These are phyloP conservation scores for Yponomeuta evonymella DNA, from an alignment of 2,888 invertebrate genomes.

Conservation along the genomic window DNA sequence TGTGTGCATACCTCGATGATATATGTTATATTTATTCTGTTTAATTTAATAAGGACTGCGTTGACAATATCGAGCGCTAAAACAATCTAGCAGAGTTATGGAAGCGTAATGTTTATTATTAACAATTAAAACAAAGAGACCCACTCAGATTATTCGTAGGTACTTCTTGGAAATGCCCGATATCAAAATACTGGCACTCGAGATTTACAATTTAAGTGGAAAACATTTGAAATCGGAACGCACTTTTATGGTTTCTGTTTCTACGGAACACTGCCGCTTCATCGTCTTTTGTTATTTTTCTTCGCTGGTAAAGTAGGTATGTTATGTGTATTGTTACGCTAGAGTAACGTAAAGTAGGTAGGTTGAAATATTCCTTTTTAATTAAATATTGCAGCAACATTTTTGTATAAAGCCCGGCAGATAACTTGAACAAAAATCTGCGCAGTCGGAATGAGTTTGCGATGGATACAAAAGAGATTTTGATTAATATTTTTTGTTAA, in stretches of 20 bases:
- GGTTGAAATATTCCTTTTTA: too few relatives aligned
- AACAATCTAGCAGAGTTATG: neutral
- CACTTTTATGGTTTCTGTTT: conserved; percentile 8
- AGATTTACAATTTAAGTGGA: conserved; percentile 14
- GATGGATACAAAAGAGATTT: too few relatives aligned
- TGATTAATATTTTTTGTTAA: too few relatives aligned
- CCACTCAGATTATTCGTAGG: neutral
- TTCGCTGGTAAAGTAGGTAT: neutral
- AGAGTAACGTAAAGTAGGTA: neutral
- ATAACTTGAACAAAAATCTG: too few relatives aligned
- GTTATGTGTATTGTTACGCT: neutral
- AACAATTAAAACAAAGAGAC: neutral
- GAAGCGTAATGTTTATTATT: neutral
- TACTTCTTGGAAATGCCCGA: conserved; percentile 8
- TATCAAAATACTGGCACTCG: conserved; percentile 14
- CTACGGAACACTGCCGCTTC: neutral
- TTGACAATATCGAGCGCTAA: neutral
- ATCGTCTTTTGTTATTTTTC: neutral
- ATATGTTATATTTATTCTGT: too few relatives aligned
- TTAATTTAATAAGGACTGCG: neutral
- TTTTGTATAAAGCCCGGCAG: too few relatives aligned
- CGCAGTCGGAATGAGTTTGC: too few relatives aligned
- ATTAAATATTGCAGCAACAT: too few relatives aligned
- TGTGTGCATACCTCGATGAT: too few relatives aligned
- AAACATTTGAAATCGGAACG: conserved; percentile 14